Percentiles rank a stretch among this genome's conserved stretches.
Conservation (phyloP, 2,888 invertebrate species). For the Pegoplata infirma region DNA sequence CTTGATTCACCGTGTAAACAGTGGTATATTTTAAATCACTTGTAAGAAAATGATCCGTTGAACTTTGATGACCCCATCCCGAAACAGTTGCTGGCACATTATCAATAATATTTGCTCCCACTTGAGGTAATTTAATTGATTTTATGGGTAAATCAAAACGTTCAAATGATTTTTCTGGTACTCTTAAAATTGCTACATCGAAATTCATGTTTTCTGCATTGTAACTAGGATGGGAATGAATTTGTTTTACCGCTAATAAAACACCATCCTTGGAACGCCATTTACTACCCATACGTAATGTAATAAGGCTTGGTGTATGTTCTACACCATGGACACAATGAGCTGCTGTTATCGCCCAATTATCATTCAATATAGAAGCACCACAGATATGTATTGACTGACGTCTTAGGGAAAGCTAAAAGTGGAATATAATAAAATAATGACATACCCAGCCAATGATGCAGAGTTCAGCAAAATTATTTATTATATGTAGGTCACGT, state of each 20-base stretch:
- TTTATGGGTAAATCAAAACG: constrained; percentile 69
- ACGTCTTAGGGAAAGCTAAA: constrained; percentile 72
- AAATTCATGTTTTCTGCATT: constrained; percentile 73
- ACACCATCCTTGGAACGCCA: constrained; percentile 69
- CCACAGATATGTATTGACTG: constrained; percentile 73
- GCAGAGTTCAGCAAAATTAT: too few species aligned
- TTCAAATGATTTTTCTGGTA: constrained; percentile 39
- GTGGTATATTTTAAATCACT: constrained; percentile 71
- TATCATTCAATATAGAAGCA: constrained; percentile 70
- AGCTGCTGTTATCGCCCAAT: constrained; percentile 75
- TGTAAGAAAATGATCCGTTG: constrained; percentile 68
- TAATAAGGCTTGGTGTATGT: constrained; percentile 67
- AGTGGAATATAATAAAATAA: neutral
- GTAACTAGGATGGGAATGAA: constrained; percentile 73
- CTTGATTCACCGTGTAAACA: constrained; percentile 71
- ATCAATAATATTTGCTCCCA: constrained; percentile 64
- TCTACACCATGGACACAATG: constrained; percentile 73
- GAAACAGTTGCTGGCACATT: constrained; percentile 69
- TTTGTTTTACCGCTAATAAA: constrained; percentile 68
- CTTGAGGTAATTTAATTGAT: constrained; percentile 68
- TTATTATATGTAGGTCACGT: too few species aligned
- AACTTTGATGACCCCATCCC: constrained; percentile 75
- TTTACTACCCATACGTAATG: constrained; percentile 70
- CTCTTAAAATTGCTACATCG: constrained; percentile 71
- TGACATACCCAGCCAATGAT: neutral